Evolutionary conservation across 2,113 vertebrate genomes (phyloP).

Genomic region (Machaerirhynchus nigripectus): DNA sequence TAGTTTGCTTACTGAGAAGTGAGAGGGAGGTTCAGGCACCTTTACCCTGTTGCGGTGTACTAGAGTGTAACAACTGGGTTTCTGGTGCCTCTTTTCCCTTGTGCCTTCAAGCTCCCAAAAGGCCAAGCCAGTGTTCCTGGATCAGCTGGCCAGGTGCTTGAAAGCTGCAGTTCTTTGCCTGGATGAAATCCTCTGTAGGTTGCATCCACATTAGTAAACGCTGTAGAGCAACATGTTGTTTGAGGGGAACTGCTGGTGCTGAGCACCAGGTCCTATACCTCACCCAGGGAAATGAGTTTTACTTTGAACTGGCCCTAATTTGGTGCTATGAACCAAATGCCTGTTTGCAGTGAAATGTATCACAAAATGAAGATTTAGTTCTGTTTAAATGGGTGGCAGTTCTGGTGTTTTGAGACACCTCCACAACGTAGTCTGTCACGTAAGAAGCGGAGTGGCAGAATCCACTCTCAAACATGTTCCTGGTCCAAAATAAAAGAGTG

Average conservation of each 20-base stretch:
- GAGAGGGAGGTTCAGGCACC: not conserved
- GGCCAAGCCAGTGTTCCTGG: not conserved
- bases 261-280: not conserved
- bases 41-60: not conserved
- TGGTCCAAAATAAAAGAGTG: not conserved
- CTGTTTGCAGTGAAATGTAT: not conserved
- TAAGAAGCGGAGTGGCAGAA: not conserved
- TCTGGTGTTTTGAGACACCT: not conserved
- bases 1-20: not conserved
- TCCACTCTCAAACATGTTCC: not conserved
- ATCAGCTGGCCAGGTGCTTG: not conserved
- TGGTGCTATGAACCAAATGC: not conserved
- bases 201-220: rapidly evolving
- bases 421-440: rapidly evolving
- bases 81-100: not conserved
- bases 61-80: not conserved
- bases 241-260: not conserved
- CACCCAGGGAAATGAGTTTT: not conserved
- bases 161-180: not conserved
- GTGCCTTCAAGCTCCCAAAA: not conserved
- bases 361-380: not conserved
- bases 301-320: not conserved
- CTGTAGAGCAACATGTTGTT: not conserved
- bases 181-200: not conserved
- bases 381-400: not conserved